phyloP scores from a whole-genome alignment of 2,113 vertebrate genomes.

The Oryzias javanicus region DNA sequence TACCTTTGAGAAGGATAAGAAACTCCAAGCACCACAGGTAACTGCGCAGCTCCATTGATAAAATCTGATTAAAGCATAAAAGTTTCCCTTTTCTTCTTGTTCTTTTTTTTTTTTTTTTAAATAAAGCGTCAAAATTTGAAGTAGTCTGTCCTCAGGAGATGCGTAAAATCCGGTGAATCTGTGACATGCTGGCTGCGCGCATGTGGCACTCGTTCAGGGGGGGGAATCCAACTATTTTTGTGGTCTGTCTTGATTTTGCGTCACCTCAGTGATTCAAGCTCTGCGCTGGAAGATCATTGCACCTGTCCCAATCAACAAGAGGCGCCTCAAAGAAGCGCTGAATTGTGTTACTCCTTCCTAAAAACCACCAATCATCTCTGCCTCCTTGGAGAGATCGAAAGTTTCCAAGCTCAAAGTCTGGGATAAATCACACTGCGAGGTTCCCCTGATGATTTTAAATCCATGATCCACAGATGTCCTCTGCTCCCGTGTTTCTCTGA shows the following conservation, averaged over 20 bases:
- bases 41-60: constrained; percentile 71
- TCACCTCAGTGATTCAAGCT: constrained; percentile 31
- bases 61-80: constrained; percentile 18
- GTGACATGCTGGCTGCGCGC: constrained; percentile 39
- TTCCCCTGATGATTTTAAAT: neutral
- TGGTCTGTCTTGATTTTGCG: neutral
- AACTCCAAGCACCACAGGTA: constrained; percentile 67
- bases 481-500: neutral
- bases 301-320: constrained; percentile 57
- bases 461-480: neutral
- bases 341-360: constrained; percentile 38
- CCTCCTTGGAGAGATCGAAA: constrained; percentile 13
- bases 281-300: constrained; percentile 21
- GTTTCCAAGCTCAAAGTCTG: constrained; percentile 18
- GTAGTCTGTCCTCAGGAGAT: constrained; percentile 39
- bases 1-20: constrained; percentile 74
- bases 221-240: neutral
- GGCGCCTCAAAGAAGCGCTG: constrained; percentile 29
- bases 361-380: constrained; percentile 7
- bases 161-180: constrained; percentile 45
- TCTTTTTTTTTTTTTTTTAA: neutral
- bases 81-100: neutral
- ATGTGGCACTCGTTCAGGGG: neutral
- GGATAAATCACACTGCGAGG: neutral
- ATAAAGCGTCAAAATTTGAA: constrained; percentile 31